Evolutionary conservation across 2,113 vertebrate species (phyloP).

Genomic region (Alexandromys fortis): DNA sequence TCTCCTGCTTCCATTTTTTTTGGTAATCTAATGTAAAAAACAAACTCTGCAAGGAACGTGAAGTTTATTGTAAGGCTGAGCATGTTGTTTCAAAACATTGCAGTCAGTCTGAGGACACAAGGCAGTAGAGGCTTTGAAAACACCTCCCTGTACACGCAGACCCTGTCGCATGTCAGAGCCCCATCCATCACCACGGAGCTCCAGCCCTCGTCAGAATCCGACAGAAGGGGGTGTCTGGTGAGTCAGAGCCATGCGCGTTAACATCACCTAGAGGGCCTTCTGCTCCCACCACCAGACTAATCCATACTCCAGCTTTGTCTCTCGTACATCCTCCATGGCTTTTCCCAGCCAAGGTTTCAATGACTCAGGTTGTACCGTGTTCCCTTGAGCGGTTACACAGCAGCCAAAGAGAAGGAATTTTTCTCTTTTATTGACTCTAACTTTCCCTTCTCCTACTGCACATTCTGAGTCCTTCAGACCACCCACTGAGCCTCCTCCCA

Average conservation of each 20-base stretch:
- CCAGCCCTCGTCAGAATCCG: not conserved
- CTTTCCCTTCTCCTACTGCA: conserved; percentile 69
- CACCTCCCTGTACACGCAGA: not conserved
- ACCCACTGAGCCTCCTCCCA: conserved; percentile 61
- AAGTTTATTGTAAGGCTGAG: conserved; percentile 66
- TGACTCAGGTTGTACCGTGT: conserved; percentile 70
- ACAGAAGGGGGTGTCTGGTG: conserved; percentile 13
- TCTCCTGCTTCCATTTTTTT: conserved; percentile 9
- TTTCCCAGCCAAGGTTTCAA: conserved; percentile 67
- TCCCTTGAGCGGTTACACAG: conserved; percentile 55
- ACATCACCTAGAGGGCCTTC: conserved; percentile 40
- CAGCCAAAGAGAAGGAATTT: conserved; percentile 70
- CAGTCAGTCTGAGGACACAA: conserved; percentile 16
- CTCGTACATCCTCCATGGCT: conserved; percentile 33
- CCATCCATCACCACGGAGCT: not conserved
- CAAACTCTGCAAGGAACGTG: conserved; percentile 63
- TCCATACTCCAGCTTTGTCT: conserved; percentile 69
- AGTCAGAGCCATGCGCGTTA: not conserved
- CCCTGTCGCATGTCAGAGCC: not conserved
- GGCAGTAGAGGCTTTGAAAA: conserved; percentile 18
- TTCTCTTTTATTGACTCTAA: conserved; percentile 55
- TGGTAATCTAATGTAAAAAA: conserved; percentile 34
- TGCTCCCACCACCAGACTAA: conserved; percentile 58
- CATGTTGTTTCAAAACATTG: conserved; percentile 55
- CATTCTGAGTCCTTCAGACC: conserved; percentile 66